Conservation (phyloP, 2,888 invertebrate genomes). For the Callosobruchus maculatus region DNA sequence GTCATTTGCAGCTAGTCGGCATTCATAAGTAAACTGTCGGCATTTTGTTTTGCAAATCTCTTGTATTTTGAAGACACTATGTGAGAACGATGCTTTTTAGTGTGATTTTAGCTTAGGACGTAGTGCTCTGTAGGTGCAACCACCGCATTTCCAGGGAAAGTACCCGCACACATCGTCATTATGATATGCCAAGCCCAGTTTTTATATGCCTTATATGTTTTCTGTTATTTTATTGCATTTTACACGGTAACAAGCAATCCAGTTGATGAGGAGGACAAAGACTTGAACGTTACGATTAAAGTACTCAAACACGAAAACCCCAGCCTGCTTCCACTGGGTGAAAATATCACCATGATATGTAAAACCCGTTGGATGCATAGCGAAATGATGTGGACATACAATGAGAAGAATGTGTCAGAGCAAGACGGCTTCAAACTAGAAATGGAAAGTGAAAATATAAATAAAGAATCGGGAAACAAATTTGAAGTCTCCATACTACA, state of each 20-base stretch:
- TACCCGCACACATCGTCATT: slow-evolving; percentile 34
- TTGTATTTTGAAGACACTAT: slow-evolving; percentile 32
- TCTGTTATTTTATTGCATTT: slow-evolving; percentile 36
- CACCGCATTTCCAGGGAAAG: not conserved
- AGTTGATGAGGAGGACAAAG: slow-evolving; percentile 39
- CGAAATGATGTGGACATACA: slow-evolving; percentile 58
- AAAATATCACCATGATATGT: slow-evolving; percentile 55
- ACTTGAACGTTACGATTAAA: slow-evolving; percentile 43
- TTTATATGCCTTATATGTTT: slow-evolving; percentile 36
- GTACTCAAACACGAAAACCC: slow-evolving; percentile 40
- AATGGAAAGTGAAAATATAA: slow-evolving; percentile 46
- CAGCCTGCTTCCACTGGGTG: slow-evolving; percentile 45
- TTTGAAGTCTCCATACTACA: slow-evolving; percentile 51
- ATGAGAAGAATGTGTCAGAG: slow-evolving; percentile 55
- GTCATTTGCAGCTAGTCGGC: slow-evolving; percentile 34
- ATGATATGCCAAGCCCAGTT: slow-evolving; percentile 50
- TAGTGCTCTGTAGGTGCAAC: slow-evolving; percentile 26
- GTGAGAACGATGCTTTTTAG: slow-evolving; percentile 30
- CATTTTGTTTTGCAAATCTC: slow-evolving; percentile 33
- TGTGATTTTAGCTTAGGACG: slow-evolving; percentile 26
- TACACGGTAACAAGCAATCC: slow-evolving; percentile 35
- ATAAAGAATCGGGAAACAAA: slow-evolving; percentile 44
- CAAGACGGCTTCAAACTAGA: slow-evolving; percentile 48
- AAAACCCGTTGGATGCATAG: slow-evolving; percentile 51
- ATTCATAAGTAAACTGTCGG: slow-evolving; percentile 1